phyloP scores from a whole-genome alignment of 2,888 invertebrate species.

The Cyclophora albipunctata region DNA sequence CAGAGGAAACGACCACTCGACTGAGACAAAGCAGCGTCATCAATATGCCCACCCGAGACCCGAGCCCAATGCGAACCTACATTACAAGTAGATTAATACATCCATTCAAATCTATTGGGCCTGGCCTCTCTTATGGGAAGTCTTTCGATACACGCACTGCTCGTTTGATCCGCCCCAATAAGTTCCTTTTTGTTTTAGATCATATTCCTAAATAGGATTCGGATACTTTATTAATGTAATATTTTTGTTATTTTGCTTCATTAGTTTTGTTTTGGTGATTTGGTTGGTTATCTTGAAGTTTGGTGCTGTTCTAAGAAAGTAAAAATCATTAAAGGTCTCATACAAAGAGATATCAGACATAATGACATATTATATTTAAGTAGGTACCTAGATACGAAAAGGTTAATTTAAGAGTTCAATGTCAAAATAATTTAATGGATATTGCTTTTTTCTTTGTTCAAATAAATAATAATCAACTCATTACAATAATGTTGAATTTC shows the following conservation, averaged over 20 bases:
- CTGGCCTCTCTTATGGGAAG: conserved; percentile 44
- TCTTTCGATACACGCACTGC: conserved; percentile 57
- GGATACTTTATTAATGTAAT: too few relatives aligned
- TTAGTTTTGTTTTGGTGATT: conserved; percentile 2
- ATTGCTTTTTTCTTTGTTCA: too few relatives aligned
- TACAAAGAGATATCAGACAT: too few relatives aligned
- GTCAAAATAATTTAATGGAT: too few relatives aligned
- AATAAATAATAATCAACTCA: too few relatives aligned
- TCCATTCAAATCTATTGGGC: conserved; percentile 35
- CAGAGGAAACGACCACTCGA: conserved; percentile 48
- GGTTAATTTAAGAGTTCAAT: too few relatives aligned
- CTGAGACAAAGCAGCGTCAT: conserved; percentile 62
- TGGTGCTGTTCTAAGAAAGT: too few relatives aligned
- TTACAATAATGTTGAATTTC: too few relatives aligned
- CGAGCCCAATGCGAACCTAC: conserved; percentile 37
- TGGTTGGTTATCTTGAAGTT: not conserved
- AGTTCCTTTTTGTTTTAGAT: conserved; percentile 20
- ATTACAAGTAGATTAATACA: conserved; percentile 68
- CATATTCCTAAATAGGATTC: conserved; percentile 7
- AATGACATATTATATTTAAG: too few relatives aligned
- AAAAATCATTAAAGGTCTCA: too few relatives aligned
- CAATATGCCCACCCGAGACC: conserved; percentile 52
- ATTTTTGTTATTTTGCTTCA: not conserved
- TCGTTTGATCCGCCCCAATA: conserved; percentile 48
- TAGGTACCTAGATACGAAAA: too few relatives aligned